phyloP scores from a whole-genome alignment of 35 echinoderm and acorn worm species.

The Apostichopus parvimensis region DNA sequence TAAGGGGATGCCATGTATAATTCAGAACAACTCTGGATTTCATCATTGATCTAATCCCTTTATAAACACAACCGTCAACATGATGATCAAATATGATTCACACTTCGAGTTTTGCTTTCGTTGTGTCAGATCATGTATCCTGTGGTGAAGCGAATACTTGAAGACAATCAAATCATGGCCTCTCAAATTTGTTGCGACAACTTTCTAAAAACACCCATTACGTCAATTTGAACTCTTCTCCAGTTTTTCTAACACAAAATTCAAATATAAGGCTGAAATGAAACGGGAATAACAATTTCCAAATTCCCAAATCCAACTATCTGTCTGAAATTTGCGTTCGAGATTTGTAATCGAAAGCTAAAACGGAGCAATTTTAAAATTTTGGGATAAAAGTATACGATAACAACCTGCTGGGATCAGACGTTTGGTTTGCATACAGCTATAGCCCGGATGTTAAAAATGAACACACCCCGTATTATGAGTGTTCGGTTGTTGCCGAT shows the following conservation, averaged over 20 bases:
- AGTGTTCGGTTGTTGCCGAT: not conserved
- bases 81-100: too few species aligned
- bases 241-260: too few species aligned
- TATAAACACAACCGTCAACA: too few species aligned
- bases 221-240: not conserved
- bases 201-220: slow-evolving; percentile 12
- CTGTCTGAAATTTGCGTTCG: too few species aligned
- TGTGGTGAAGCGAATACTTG: not conserved
- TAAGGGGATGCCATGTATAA: too few species aligned
- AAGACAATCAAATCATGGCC: not conserved
- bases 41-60: too few species aligned
- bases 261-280: too few species aligned
- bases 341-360: too few species aligned
- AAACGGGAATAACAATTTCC: too few species aligned
- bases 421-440: slow-evolving; percentile 41
- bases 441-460: slow-evolving; percentile 42
- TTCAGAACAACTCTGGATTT: too few species aligned
- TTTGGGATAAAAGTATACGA: not conserved
- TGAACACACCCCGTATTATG: slow-evolving; percentile 18
- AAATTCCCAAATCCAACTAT: too few species aligned
- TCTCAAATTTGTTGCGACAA: not conserved
- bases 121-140: not conserved
- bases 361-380: not conserved
- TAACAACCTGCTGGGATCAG: slow-evolving; percentile 21
- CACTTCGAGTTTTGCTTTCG: too few species aligned